Conservation (phyloP, 2,113 vertebrate genomes). For the Gorsachius goisagi region DNA sequence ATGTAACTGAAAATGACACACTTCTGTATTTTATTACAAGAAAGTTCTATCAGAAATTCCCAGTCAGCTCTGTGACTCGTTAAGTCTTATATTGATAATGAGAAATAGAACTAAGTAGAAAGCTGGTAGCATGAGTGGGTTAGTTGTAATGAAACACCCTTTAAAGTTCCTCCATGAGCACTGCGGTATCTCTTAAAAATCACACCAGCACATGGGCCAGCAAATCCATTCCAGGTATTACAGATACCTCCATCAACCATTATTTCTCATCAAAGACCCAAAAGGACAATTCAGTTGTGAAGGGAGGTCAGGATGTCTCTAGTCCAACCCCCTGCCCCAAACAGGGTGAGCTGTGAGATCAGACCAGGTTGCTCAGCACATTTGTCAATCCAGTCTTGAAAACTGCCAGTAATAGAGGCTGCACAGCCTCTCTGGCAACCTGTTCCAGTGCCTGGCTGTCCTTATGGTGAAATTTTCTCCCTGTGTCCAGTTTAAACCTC, state of each 20-base stretch:
- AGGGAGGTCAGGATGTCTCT: background rate
- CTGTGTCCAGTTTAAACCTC: background rate
- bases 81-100: background rate
- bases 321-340: background rate
- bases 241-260: background rate
- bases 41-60: background rate
- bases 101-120: background rate
- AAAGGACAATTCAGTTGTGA: background rate
- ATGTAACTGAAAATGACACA: background rate
- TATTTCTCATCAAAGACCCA: background rate
- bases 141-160: background rate
- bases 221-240: background rate
- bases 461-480: background rate
- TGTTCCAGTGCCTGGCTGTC: background rate
- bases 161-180: background rate
- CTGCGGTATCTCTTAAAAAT: background rate
- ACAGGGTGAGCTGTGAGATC: background rate
- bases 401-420: background rate
- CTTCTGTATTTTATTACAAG: background rate
- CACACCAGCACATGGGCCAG: background rate
- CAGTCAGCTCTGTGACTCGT: background rate
- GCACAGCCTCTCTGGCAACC: background rate
- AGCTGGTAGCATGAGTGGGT: background rate
- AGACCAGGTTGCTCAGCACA: background rate
- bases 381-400: background rate